These are phyloP conservation scores for Hemibagrus guttatus DNA, from an alignment of 2,797 vertebrate genomes.

Conservation along the genomic window DNA sequence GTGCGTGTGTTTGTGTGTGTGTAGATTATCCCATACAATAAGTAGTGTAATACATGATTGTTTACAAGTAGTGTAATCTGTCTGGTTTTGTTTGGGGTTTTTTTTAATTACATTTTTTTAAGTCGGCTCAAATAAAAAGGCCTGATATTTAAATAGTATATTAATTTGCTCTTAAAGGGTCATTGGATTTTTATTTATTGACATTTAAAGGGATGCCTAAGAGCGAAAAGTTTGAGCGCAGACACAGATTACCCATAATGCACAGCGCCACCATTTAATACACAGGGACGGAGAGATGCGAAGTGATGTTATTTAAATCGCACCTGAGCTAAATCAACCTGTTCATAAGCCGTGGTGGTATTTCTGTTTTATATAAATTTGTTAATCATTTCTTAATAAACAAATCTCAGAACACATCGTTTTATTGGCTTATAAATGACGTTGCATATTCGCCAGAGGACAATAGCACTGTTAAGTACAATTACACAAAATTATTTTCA, in stretches of 20 bases:
- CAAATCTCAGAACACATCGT: too few relatives aligned
- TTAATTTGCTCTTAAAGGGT: not conserved
- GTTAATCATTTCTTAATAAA: not conserved
- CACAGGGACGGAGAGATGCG: not conserved
- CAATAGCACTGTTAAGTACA: too few relatives aligned
- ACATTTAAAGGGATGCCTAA: not conserved
- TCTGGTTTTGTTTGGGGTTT: too few relatives aligned
- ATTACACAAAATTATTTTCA: not conserved
- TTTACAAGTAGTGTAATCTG: too few relatives aligned
- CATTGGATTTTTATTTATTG: not conserved
- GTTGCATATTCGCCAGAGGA: not conserved
- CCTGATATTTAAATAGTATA: not conserved
- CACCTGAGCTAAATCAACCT: not conserved
- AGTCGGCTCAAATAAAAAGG: not conserved
- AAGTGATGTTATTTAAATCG: not conserved
- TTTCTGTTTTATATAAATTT: not conserved
- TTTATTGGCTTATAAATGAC: not conserved
- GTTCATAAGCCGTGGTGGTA: not conserved
- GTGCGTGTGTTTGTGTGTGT: not conserved
- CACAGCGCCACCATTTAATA: not conserved
- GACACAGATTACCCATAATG: conserved; percentile 2
- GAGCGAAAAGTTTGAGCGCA: not conserved
- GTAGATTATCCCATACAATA: not conserved
- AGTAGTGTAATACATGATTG: too few relatives aligned
- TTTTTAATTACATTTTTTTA: too few relatives aligned